Conservation (phyloP, 2,113 vertebrate species). For the Arvicanthis niloticus region DNA sequence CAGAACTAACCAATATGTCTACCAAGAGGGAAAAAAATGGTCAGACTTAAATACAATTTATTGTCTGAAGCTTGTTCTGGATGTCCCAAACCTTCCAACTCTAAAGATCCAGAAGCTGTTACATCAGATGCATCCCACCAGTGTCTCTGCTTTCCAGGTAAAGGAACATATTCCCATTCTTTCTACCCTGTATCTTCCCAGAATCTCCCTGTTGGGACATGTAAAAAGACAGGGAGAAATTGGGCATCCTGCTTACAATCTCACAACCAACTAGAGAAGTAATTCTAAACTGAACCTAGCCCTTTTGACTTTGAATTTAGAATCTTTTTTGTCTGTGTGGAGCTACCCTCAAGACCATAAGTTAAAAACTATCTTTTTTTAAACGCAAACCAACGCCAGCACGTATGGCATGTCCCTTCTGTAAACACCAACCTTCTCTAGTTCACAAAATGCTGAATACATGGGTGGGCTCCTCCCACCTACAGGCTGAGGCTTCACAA, state of each 20-base stretch:
- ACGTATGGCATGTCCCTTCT: not conserved
- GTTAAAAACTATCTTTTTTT: slow-evolving; percentile 24
- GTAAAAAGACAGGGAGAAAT: not conserved
- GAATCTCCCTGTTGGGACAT: not conserved
- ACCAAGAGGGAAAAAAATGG: too few relatives aligned
- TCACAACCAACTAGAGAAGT: slow-evolving; percentile 1
- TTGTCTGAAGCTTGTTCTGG: not conserved
- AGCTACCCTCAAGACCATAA: slow-evolving; percentile 4
- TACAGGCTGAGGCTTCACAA: not conserved
- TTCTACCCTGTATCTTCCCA: not conserved
- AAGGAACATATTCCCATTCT: not conserved
- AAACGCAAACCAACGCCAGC: not conserved
- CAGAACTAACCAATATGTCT: not conserved
- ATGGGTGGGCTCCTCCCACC: not conserved
- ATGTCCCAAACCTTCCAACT: not conserved
- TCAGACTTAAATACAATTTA: not conserved
- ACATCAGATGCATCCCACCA: not conserved
- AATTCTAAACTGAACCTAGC: not conserved
- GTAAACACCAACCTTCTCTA: not conserved
- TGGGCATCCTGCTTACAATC: slow-evolving; percentile 11
- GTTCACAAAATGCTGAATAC: not conserved
- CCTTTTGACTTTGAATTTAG: not conserved
- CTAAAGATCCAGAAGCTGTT: not conserved
- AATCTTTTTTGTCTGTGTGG: not conserved
- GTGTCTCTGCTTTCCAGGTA: not conserved